phyloP scores from a whole-genome alignment of 2,888 invertebrate species.

The Tolmerus cingulatus region DNA sequence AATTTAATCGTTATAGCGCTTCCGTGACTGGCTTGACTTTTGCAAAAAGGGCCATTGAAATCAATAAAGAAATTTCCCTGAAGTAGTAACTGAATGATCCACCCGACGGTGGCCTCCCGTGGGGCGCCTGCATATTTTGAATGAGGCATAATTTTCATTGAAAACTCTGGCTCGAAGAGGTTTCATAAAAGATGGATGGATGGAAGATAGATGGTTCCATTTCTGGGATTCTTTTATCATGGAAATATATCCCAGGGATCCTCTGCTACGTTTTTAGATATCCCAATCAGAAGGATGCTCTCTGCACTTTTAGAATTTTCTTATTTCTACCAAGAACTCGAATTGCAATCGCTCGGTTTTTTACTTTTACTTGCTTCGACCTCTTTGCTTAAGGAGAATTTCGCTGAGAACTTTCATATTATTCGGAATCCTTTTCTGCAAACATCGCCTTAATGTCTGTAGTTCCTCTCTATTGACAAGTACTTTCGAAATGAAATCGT shows the following conservation, averaged over 20 bases:
- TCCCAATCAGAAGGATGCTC: neutral
- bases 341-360: neutral
- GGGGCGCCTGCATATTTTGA: slow-evolving; percentile 8
- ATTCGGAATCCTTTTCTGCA: neutral
- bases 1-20: slow-evolving; percentile 2
- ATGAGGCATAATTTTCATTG: slow-evolving; percentile 9
- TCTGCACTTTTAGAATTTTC: neutral
- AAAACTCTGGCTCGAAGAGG: neutral
- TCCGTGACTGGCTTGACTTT: neutral
- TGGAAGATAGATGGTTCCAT: neutral
- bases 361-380: neutral
- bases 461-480: neutral
- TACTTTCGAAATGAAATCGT: neutral
- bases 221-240: neutral
- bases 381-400: neutral
- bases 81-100: neutral
- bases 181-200: neutral
- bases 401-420: neutral
- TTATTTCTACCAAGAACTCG: neutral
- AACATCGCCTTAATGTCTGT: neutral
- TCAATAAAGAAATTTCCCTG: slow-evolving; percentile 15
- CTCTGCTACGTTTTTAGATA: neutral
- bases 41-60: neutral
- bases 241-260: neutral
- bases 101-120: neutral